Evolutionary conservation across 1,140 invertebrate species (phyloP), one percentile per base, ranked within the genome.

Genomic region (Melanaphis sacchari): DNA sequence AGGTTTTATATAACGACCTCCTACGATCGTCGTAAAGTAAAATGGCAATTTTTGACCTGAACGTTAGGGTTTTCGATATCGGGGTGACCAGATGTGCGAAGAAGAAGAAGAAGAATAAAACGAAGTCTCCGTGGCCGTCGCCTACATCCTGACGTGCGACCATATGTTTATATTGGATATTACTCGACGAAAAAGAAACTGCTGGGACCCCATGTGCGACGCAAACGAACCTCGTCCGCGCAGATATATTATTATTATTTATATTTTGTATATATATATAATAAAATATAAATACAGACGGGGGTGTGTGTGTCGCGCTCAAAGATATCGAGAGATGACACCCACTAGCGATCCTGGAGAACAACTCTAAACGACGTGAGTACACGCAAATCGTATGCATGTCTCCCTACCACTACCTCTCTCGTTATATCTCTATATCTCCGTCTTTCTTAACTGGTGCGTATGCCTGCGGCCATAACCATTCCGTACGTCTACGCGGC

Each of bases 321-420:
- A 40, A 89, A 54, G n/a, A 89, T 89, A 89, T 52, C 46, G 87
- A 4, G n/a, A 89, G 87, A 89, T 46, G 88, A 89, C 88, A 89
- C 88, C 88, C 88, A 89, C 88, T 26, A 89, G 15, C n/a, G 22
- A 38, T 36, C 36, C 85, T 22, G 31, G 31, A 46, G 18, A 88
- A 88, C 31, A 31, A 43, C 41, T 49, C 31, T 46, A 31, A 49
- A 88, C 41, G n/a, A 46, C 85, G 85, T n/a, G 85, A 31, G 43
- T 49, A 46, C 41, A 88, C 43, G 85, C 85, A 43, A 88, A 88
- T 88, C 85, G 43, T 88, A 88, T n/a, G 5, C 31, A 6, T 1
- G 24, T n/a, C 11, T 88, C n/a, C 4, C 31, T n/a, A 11, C 18
- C 59, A 18, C 31, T 87, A 15, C 18, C 46, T 21, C n/a, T 49